Evolutionary conservation across 2,888 invertebrate genomes (phyloP), one percentile per base, ranked within the genome.

Genomic region (Aphelenchoides bicaudatus): DNA sequence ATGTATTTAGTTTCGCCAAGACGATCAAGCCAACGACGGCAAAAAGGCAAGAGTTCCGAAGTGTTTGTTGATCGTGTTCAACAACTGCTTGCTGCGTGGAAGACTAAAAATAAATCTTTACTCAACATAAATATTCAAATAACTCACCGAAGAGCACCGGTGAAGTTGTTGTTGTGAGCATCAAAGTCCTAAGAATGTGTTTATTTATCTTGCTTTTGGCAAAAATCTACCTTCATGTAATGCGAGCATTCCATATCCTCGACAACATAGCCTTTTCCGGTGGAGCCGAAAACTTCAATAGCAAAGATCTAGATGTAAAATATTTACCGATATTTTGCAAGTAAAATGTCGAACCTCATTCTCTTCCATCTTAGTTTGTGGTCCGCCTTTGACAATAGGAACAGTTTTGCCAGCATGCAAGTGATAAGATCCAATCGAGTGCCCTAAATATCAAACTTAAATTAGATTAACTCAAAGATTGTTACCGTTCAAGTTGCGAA

Each of bases 241-340:
- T 98, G 98, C 16, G 94, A 96, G 74, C 91, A 90, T 79, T 99
- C 98, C 89, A 94, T 91, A 79, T 98, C 98, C 79, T 99, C 96
- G 79, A 96, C 94, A 1, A 99, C 96, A 61, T 81, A 80, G 27
- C 85, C 85, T 69, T 82, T 83, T n/a, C 98, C 98, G 1, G 98
- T 98, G 5, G 94, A 94, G 39, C 98, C 98, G 80, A 98, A 98
- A 0, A 98, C 99, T 83, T 98, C 98, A 72, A 98, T 98, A 29
- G 65, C 64, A 49, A 49, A 51, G 43, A 55, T 67, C 66, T n/a
- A n/a, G n/a, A n/a, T n/a, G n/a, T n/a, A n/a, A n/a, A n/a, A n/a
- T n/a, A n/a, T n/a, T n/a, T n/a, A n/a, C n/a, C n/a, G n/a, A n/a
- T n/a, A n/a, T n/a, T n/a, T n/a, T n/a, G n/a, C n/a, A n/a, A n/a